Evolutionary conservation across 1,140 invertebrate genomes (phyloP), one percentile per base, ranked within the genome.

Genomic region (Harpegnathos saltator): DNA sequence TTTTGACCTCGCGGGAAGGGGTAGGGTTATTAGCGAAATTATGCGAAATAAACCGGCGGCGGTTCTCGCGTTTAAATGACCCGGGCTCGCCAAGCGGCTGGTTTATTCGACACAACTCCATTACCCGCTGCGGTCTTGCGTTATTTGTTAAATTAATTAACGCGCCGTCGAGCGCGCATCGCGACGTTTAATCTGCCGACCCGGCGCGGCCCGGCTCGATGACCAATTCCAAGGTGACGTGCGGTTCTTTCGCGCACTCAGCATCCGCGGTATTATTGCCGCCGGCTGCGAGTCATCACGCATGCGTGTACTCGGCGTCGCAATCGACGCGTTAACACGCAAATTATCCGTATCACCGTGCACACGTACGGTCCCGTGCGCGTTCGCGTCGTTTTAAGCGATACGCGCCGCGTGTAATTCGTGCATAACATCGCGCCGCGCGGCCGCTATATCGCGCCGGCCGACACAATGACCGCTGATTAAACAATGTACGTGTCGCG

Each of bases 131-230:
- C 62, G 22, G 54, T 85, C 69, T 82, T 74, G 14, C 59, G n/a
- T 65, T 44, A 54, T 44, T 75, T 44, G 62, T 63, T 44, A 58
- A 85, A 74, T 85, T 83, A 82, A 85, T 85, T 85, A 85, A 85
- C 83, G 52, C 62, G 59, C 52, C 50, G 59, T 26, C 62, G 63
- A 48, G n/a, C 7, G 9, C 52, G 38, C 24, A 66, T 71, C 65
- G 58, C 17, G 59, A 48, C 38, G 4, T 82, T 69, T 62, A 69
- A 85, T 75, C 69, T 82, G 7, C 15, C 19, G 1, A 1, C 19
- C 19, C n/a, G n/a, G n/a, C n/a, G n/a, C n/a, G n/a, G n/a, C n/a
- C 44, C 50, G 29, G 50, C 58, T 80, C 17, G 58, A 62, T 26
- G 1, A 19, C 15, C 3, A 14, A 29, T 72, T 29, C 5, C 26